A percentile compares a stretch with the other conserved stretches of the same genome.
Evolutionary conservation across 2,113 vertebrate genomes (phyloP).

Genomic region (Cygnus buccinator): DNA sequence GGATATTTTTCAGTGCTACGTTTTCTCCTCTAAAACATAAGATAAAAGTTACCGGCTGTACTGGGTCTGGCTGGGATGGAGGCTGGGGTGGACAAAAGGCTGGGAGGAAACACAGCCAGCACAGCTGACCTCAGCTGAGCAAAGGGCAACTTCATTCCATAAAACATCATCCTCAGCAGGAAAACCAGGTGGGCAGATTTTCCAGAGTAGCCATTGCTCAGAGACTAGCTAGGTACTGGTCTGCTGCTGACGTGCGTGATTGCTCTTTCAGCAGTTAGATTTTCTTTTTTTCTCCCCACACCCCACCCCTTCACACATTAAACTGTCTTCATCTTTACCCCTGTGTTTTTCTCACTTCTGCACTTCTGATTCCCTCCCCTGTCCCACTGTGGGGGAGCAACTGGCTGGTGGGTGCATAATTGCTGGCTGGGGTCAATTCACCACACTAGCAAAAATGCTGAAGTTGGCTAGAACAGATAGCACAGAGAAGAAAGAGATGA

Average conservation of each 20-base stretch:
- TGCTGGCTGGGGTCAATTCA: not conserved
- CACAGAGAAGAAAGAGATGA: not conserved
- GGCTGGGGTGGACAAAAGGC: not conserved
- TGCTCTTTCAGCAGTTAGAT: not conserved
- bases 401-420: not conserved
- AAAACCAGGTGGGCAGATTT: not conserved
- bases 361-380: not conserved
- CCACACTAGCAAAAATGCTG: not conserved
- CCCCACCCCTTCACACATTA: not conserved
- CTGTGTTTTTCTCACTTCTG: not conserved
- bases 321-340: not conserved
- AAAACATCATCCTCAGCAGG: fast-evolving
- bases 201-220: not conserved
- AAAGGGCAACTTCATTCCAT: not conserved
- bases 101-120: not conserved
- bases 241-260: not conserved
- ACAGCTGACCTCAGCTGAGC: not conserved
- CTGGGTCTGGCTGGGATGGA: not conserved
- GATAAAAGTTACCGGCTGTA: not conserved
- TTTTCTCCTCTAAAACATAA: not conserved
- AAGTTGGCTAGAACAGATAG: not conserved
- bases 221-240: not conserved
- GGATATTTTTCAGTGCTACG: not conserved
- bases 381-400: fast-evolving
- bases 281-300: fast-evolving